These are phyloP conservation scores for Pyralis farinalis DNA, from an alignment of 2,888 invertebrate species.

Conservation along the genomic window DNA sequence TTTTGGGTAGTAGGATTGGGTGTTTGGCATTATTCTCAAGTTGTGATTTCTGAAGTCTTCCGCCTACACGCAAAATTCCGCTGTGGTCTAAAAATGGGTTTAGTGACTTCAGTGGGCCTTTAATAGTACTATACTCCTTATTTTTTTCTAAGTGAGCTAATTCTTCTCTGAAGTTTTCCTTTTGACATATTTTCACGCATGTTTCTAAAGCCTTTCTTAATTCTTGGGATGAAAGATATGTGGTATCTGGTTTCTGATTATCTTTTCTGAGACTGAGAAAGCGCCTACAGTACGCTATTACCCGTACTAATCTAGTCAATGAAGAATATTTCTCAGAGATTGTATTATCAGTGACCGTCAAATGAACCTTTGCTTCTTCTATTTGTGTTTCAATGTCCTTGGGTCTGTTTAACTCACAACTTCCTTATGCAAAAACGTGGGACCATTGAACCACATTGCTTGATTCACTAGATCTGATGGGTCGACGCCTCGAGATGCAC, in stretches of 20 bases:
- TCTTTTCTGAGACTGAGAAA: not conserved
- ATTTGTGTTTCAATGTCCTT: not conserved
- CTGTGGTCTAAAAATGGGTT: conserved; percentile 1
- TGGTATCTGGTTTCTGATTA: not conserved
- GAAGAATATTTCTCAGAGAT: conserved; percentile 1
- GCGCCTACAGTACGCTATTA: not conserved
- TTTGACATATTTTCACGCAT: not conserved
- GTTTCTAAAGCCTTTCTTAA: not conserved
- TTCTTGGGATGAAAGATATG: not conserved
- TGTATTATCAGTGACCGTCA: not conserved
- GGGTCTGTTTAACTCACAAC: not conserved
- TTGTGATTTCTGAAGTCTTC: not conserved
- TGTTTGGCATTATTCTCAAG: not conserved
- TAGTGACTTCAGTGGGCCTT: not conserved
- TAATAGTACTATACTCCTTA: not conserved
- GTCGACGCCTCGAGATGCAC: conserved; percentile 8
- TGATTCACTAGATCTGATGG: not conserved
- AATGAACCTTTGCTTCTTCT: not conserved
- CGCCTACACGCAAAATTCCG: conserved; percentile 1
- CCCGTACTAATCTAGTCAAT: not conserved
- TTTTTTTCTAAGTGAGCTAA: not conserved
- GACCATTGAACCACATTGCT: not conserved
- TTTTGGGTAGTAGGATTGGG: not conserved
- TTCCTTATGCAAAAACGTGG: not conserved
- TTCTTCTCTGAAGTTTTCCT: not conserved